These are phyloP conservation scores for Sebastes taczanowskii DNA, from an alignment of 2,797 vertebrate species.

Conservation along the genomic window DNA sequence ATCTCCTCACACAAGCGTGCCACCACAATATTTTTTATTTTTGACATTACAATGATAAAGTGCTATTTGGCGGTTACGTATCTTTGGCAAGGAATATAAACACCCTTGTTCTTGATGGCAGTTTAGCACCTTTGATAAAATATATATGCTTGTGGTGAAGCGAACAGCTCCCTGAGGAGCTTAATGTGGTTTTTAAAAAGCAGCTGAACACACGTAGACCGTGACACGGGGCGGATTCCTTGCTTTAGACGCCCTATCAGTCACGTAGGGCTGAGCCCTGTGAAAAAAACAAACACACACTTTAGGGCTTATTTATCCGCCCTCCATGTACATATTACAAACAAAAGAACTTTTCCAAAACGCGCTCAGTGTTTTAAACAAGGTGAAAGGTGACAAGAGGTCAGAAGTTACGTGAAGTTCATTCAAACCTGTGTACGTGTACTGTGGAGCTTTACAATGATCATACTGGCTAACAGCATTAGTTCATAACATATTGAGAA, in stretches of 20 bases:
- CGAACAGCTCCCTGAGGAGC: constrained; percentile 32
- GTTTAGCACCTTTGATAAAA: constrained; percentile 49
- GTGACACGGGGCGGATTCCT: constrained; percentile 56
- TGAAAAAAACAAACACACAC: background rate
- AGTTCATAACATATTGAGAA: background rate
- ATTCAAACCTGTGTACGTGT: background rate
- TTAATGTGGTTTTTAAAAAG: constrained; percentile 77
- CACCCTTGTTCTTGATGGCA: constrained; percentile 53
- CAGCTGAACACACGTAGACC: constrained; percentile 58
- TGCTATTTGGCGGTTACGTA: constrained; percentile 23
- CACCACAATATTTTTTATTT: constrained; percentile 4
- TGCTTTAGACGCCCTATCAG: constrained; percentile 34
- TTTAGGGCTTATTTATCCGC: constrained; percentile 33
- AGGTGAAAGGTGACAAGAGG: constrained; percentile 38
- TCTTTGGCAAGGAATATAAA: constrained; percentile 33
- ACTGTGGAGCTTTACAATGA: background rate
- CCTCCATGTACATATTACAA: constrained; percentile 22
- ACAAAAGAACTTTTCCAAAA: constrained; percentile 32
- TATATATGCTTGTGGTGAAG: constrained; percentile 56
- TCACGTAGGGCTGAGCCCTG: constrained; percentile 54
- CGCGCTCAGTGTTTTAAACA: background rate
- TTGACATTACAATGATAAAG: background rate
- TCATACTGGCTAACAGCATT: background rate
- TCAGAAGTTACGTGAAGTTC: constrained; percentile 42
- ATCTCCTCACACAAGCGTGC: background rate